Base-by-base conservation (phyloP, 2,797 vertebrate genomes). In the Melanotaenia parkinsoni region DNA sequence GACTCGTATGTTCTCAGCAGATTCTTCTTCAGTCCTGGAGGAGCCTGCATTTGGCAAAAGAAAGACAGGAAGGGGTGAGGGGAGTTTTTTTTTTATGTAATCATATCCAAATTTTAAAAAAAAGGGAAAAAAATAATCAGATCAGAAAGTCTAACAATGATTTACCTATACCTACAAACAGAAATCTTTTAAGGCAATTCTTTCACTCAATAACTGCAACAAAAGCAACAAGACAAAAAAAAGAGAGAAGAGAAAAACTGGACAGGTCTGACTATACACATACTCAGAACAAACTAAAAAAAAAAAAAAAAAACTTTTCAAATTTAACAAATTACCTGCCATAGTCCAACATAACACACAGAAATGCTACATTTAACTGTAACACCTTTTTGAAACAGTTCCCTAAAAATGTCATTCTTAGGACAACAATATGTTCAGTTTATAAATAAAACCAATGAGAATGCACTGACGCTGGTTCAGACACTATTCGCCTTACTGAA, bases 1-100 rank as follows among this genome's bases (percentile, higher is more conserved):
- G 97, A 97, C 83, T 99, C 98, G 0, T 99, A 99, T 9, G 98
- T 99, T 81, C 98, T 93, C 89, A 97, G 83, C 58, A 99, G 93
- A 91, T 99, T 99, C 92, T 97, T 99, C 93, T 99, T 99, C 63
- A 99, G 92, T 45, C 98, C 98, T 33, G 97, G 98, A 76, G 98
- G 98, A 84, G 97, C 96, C 98, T 99, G 77, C 3, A 79, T 51
- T 16, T 58, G 26, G 33, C 16, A 33, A 59, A 72, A 76, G 16
- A 37, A 53, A 20, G n/a, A 38, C 0, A 47, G 24, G 5, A 60
- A 28, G 2, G 26, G 33, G 28, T 51, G 4, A 3, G 20, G 3
- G 32, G 32, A 12, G 61, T 26, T 5, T 1, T 20, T 1, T 30
- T 26, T 43, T 10, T 50, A 9, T 14, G 11, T 43, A 47, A 18